Percentiles rank a stretch among this genome's conserved stretches.
Evolutionary conservation across 2,113 vertebrate genomes (phyloP).

Genomic region (Sorex fumeus): DNA sequence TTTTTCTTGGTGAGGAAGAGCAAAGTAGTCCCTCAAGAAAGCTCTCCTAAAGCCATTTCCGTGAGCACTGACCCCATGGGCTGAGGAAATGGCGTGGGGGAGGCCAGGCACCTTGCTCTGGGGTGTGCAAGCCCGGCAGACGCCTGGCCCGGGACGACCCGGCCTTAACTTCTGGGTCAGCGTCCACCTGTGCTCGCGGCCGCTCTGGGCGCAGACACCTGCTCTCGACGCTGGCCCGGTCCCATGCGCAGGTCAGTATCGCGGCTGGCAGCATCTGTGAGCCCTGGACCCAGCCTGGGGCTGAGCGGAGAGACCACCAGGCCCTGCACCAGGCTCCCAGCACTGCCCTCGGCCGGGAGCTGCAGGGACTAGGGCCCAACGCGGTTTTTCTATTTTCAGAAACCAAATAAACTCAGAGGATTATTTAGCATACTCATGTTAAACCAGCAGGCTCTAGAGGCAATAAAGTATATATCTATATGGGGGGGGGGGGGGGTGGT

Average conservation of each 20-base stretch:
- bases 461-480: constrained; percentile 83
- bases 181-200: too few species aligned
- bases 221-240: too few species aligned
- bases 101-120: not conserved
- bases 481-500: constrained; percentile 71
- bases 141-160: not conserved
- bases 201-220: too few species aligned
- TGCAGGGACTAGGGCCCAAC: constrained; percentile 82
- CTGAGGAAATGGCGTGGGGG: constrained; percentile 25
- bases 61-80: constrained; percentile 23
- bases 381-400: constrained; percentile 84
- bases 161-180: constrained; percentile 87
- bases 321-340: constrained; percentile 87
- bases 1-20: constrained; percentile 78
- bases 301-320: constrained; percentile 88
- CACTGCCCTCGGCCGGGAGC: constrained; percentile 84
- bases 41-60: constrained; percentile 71
- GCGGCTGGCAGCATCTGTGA: too few species aligned
- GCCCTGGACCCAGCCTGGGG: constrained; percentile 81
- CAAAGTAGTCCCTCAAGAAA: constrained; percentile 66
- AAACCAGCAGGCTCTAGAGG: constrained; percentile 85
- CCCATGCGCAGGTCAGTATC: too few species aligned
- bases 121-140: too few species aligned
- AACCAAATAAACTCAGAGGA: constrained; percentile 81
- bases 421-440: constrained; percentile 84